Conservation (phyloP, 2,797 vertebrate genomes). For the Darevskia nairensis region DNA sequence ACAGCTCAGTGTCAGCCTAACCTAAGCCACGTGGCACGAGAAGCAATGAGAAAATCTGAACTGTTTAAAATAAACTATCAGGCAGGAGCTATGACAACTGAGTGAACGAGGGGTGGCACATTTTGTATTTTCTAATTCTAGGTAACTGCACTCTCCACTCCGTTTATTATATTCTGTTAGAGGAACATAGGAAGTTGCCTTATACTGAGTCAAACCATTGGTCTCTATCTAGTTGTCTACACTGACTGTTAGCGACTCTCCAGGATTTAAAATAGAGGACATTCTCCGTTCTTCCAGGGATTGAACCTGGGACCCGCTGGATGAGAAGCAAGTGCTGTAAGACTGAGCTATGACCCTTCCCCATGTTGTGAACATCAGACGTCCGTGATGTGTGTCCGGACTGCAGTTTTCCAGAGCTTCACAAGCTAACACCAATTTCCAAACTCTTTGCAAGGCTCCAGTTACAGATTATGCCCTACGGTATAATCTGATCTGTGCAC, state of each 20-base stretch:
- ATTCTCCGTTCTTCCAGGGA: too few relatives aligned
- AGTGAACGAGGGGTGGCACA: conserved; percentile 53
- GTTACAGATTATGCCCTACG: too few relatives aligned
- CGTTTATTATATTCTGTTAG: not conserved
- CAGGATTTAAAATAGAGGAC: too few relatives aligned
- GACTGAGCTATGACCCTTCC: too few relatives aligned
- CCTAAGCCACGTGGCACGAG: conserved; percentile 52
- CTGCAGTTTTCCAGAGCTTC: not conserved
- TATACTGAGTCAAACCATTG: too few relatives aligned
- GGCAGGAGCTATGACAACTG: conserved; percentile 28
- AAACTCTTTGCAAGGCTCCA: too few relatives aligned
- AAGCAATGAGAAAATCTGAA: conserved; percentile 45
- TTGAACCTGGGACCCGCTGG: too few relatives aligned
- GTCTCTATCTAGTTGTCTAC: too few relatives aligned
- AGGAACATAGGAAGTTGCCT: too few relatives aligned
- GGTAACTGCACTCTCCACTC: not conserved
- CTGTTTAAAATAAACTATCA: conserved; percentile 44
- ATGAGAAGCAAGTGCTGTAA: too few relatives aligned
- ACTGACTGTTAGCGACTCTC: too few relatives aligned
- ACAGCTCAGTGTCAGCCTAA: conserved; percentile 53
- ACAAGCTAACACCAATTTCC: not conserved
- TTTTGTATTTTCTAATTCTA: not conserved
- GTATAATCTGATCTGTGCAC: too few relatives aligned
- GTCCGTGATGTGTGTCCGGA: rapidly evolving
- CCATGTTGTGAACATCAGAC: rapidly evolving